These are phyloP conservation scores for Omphaloscelis lunosa DNA, from an alignment of 2,888 invertebrate genomes.

Conservation along the genomic window DNA sequence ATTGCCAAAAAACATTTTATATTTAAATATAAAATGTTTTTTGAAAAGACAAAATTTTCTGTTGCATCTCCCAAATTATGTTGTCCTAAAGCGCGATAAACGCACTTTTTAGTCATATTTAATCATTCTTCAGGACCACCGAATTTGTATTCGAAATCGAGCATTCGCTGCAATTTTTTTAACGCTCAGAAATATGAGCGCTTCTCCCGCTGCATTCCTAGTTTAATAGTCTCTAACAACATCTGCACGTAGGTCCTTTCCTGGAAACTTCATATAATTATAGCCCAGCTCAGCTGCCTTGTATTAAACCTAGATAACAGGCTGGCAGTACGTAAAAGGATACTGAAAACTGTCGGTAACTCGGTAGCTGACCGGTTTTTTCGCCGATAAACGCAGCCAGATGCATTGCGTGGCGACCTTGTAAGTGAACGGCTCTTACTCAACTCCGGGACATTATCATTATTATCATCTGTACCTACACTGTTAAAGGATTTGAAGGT, in stretches of 20 bases:
- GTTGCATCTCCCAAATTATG: too few species aligned
- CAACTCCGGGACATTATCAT: conserved; percentile 49
- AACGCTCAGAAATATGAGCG: not conserved
- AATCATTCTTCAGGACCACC: not conserved
- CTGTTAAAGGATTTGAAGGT: not conserved
- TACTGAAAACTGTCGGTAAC: conserved; percentile 22
- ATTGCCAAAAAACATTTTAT: too few species aligned
- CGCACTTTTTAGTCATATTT: not conserved
- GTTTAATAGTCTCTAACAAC: not conserved
- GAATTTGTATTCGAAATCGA: not conserved
- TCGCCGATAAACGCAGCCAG: conserved; percentile 54
- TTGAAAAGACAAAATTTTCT: too few species aligned
- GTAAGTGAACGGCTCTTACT: conserved; percentile 66
- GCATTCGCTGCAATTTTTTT: too few species aligned
- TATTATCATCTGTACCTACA: conserved; percentile 34
- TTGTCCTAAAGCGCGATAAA: too few species aligned
- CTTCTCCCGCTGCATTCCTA: not conserved
- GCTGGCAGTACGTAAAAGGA: conserved; percentile 35
- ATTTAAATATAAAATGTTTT: too few species aligned
- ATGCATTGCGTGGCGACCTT: conserved; percentile 64
- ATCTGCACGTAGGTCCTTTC: not conserved
- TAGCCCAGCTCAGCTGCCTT: conserved; percentile 11
- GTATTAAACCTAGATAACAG: conserved; percentile 23
- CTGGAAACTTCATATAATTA: not conserved
- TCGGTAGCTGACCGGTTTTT: conserved; percentile 61